Evolutionary conservation across 2,888 invertebrate species (phyloP).

Genomic region (Syrista parreyssii): DNA sequence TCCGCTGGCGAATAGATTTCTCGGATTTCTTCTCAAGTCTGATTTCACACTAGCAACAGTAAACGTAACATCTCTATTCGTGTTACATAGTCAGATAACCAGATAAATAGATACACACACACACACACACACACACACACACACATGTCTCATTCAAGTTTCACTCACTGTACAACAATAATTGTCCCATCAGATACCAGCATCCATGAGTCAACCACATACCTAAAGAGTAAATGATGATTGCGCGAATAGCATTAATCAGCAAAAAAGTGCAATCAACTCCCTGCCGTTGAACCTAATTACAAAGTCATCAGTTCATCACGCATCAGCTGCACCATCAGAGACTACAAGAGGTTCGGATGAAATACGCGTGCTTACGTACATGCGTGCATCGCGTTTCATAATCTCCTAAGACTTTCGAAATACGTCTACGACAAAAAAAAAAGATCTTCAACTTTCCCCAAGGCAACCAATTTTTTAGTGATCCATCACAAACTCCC

Average conservation of each 20-base stretch:
- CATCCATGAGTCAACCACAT: background rate
- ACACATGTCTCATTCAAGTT: background rate
- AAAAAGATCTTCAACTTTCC: too few relatives aligned
- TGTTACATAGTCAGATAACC: background rate
- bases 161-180: background rate
- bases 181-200: background rate
- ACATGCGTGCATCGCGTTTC: constrained; percentile 10
- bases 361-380: constrained; percentile 18
- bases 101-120: background rate
- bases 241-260: background rate
- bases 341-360: constrained; percentile 2
- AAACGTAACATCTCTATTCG: background rate
- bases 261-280: background rate
- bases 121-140: background rate
- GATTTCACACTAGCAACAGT: background rate
- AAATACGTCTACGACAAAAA: too few relatives aligned
- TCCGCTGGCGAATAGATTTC: background rate
- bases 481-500: too few relatives aligned
- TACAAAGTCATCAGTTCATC: background rate
- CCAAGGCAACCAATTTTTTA: too few relatives aligned
- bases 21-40: background rate
- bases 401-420: too few relatives aligned
- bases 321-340: background rate
- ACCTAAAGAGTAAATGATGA: background rate
- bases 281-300: background rate